Percentiles rank a stretch among this genome's conserved stretches.
These are phyloP conservation scores for Anthoptus insignis DNA, from an alignment of 2,888 invertebrate species.

Conservation along the genomic window DNA sequence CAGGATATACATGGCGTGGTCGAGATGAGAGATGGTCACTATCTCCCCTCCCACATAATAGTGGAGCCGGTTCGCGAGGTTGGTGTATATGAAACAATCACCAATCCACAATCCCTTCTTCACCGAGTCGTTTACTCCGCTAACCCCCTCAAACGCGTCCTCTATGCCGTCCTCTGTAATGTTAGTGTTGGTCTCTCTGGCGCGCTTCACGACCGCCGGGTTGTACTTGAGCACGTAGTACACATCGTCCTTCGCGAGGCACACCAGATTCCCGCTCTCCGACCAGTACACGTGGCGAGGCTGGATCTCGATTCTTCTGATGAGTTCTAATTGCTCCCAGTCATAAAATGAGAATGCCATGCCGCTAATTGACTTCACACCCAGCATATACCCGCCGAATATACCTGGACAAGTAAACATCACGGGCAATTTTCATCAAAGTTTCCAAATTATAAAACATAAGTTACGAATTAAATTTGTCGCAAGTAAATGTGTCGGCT, in stretches of 20 bases:
- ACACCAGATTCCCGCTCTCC: slow-evolving; percentile 97
- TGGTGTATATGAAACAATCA: slow-evolving; percentile 99
- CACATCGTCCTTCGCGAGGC: slow-evolving; percentile 97
- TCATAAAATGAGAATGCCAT: slow-evolving; percentile 99
- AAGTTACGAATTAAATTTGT: too few species aligned
- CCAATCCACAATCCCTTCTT: slow-evolving; percentile 99
- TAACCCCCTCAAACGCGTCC: slow-evolving; percentile 97
- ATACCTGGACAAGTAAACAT: slow-evolving; percentile 92
- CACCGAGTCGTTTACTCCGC: slow-evolving; percentile 96
- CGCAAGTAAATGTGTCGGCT: too few species aligned
- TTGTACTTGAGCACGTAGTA: slow-evolving; percentile 98
- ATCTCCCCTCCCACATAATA: slow-evolving; percentile 99
- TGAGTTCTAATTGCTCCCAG: slow-evolving; percentile 97
- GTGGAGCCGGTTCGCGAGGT: slow-evolving; percentile 98
- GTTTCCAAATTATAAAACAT: too few species aligned
- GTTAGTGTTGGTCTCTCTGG: slow-evolving; percentile 92
- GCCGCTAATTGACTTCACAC: slow-evolving; percentile 97
- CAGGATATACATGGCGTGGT: slow-evolving; percentile 98
- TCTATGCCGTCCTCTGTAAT: slow-evolving; percentile 97
- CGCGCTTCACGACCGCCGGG: slow-evolving; percentile 92
- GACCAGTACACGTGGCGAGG: slow-evolving; percentile 98
- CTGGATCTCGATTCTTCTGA: slow-evolving; percentile 98
- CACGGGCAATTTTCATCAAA: too few species aligned
- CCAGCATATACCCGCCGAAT: slow-evolving; percentile 96
- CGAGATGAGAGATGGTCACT: slow-evolving; percentile 99